Percentiles rank a stretch among this genome's conserved stretches.
These are phyloP conservation scores for Trididemnum miniatum DNA, from an alignment of 23 tunicate species.

Conservation along the genomic window DNA sequence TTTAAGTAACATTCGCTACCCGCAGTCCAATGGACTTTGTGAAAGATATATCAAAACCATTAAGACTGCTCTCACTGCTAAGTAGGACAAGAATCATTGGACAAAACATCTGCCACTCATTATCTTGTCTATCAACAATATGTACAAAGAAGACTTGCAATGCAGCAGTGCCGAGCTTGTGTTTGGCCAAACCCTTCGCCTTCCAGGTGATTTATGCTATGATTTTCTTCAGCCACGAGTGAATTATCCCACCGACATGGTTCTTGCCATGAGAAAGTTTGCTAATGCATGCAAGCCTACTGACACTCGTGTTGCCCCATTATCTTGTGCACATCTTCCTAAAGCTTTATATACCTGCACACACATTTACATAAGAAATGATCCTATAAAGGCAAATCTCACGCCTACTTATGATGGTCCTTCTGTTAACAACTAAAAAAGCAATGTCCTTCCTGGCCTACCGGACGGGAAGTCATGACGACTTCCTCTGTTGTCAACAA, in stretches of 20 bases:
- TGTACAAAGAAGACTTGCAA: neutral
- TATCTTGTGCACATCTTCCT: neutral
- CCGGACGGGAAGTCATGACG: too few species aligned
- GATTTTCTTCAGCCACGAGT: neutral
- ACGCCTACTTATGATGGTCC: neutral
- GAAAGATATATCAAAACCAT: too few species aligned
- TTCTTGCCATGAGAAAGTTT: neutral
- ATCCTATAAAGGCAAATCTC: neutral
- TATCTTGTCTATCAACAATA: too few species aligned
- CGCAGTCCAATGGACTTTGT: too few species aligned
- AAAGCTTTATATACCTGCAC: neutral
- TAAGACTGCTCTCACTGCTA: too few species aligned
- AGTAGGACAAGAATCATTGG: too few species aligned
- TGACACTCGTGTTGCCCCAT: neutral
- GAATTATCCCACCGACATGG: neutral
- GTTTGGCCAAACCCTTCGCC: neutral
- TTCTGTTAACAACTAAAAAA: too few species aligned
- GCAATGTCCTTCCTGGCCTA: too few species aligned
- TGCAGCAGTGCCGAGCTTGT: neutral
- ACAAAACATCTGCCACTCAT: too few species aligned
- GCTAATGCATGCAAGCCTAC: neutral
- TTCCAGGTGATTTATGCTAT: neutral
- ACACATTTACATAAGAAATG: neutral
- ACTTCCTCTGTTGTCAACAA: neutral
- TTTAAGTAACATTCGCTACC: too few species aligned